Evolutionary conservation across 2,888 invertebrate genomes (phyloP), one percentile per base, ranked within the genome.

Genomic region (Dendrolimus pini): DNA sequence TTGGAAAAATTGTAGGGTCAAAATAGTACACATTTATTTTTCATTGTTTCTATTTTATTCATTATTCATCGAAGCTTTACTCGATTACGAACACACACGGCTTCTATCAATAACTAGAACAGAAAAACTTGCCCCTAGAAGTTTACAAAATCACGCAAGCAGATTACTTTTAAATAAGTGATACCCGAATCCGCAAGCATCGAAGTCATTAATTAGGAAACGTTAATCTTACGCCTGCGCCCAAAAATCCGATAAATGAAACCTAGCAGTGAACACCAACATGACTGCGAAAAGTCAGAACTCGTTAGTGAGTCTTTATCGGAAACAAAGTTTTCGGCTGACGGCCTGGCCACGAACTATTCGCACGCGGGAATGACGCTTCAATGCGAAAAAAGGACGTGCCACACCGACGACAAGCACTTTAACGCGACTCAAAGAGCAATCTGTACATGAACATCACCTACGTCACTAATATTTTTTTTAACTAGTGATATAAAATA

Each of bases 241-340:
- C 58, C 68, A 65, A 69, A 68, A 65, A 65, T 63, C 68, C 65
- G 65, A 64, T 68, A 72, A 75, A 75, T 74, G 73, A 71, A 69
- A 62, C 63, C 59, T 56, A 54, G 58, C 30, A 60, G 53, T 14
- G 55, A 59, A 59, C 61, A 60, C 65, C 62, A 65, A 66, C 66
- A 74, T 69, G 73, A 67, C 68, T 64, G 63, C 61, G 58, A 59
- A 71, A 75, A 73, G 73, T 80, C 69, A 65, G 77, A 81, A 80
- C 82, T 82, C 82, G 80, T 82, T 82, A 81, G 74, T 65, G 71
- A 70, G 73, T 77, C 76, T 81, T 82, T 82, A 81, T 79, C 73
- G 72, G 71, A 69, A 73, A 70, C 69, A 73, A 80, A 79, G 71
- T 80, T 78, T 74, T 68, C 60, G 58, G 63, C 60, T 14, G 60